Base-by-base conservation (phyloP, 2,113 vertebrate species). In the Melanotaenia duboulayi region DNA sequence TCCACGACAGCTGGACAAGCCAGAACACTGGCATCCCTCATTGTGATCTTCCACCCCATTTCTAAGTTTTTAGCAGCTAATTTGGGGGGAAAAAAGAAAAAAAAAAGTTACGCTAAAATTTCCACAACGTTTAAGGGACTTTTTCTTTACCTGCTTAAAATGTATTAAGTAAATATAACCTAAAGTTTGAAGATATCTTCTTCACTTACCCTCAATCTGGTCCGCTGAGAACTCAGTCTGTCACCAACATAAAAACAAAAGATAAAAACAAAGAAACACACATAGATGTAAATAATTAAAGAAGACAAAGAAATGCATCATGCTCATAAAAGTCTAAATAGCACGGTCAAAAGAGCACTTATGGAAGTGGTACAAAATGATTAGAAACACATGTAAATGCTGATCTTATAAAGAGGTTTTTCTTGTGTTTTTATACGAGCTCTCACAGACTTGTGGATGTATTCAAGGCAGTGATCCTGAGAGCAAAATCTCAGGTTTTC, bases 151-250 rank as follows among this genome's bases (percentile, higher is more conserved):
- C 28, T 59, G 35, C 12, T 49, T 9, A 14, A 16, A 24, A 19
- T 10, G 16, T 44, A 2, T 2, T 7, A 42, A 10, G 9, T 42
- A 42, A 42, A 42, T 42, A 14, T 42, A 10, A 17, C 10, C 19
- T 37, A 10, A 35, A 5, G 55, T 57, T 35, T 25, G 22, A 42
- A 22, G 50, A 55, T 0, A 13, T 62, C 49, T 60, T 62, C 55
- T 62, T 37, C 24, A 91, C 93, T 94, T 85, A 94, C 94, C 94
- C 87, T 94, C 94, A 84, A 94, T 80, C 92, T 94, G 92, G 86
- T 94, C 94, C 24, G 92, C 25, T 64, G 86, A 0, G 89, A 94
- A 94, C 16, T 92, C 89, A 12, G 83, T 65, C 89, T 90, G 86
- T 77, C 56, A 78, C 66, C n/a, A 25, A 23, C 23, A 72, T 65